Base-by-base conservation (phyloP, 2,113 vertebrate species). In the Cygnus atratus region DNA sequence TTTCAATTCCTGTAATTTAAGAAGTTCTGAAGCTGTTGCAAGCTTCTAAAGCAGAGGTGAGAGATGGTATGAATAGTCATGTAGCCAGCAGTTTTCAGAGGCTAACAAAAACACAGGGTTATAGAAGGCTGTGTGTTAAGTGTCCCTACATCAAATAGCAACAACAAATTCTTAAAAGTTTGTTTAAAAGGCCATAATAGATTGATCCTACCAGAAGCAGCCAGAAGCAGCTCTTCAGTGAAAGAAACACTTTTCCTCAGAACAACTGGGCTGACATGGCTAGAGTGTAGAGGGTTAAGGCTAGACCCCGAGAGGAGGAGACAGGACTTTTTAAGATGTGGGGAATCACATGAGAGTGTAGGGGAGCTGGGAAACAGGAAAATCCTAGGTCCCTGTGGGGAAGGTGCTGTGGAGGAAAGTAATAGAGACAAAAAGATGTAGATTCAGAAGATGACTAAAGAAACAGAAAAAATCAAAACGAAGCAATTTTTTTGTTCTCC, bases 171-270 rank as follows among this genome's bases (percentile, higher is more conserved):
- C 86, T 94, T 89, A 59, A 33, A 90, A 87, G 72, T 52, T 82
- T 93, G 80, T 80, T 95, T 94, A 97, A 95, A 98, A 98, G 97
- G 96, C 96, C 97, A 97, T 97, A 96, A 97, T 96, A 98, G 97
- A 93, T 83, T 97, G 92, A 96, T 99, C 99, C 99, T 99, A 99
- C 99, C 99, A 94, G 99, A 99, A 98, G 98, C 98, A 98, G 98
- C 98, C 98, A 98, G 98, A 98, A 99, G 98, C 98, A 99, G 98
- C 98, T 99, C 98, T 98, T 99, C 99, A 97, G 98, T 99, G 99
- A 99, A 99, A 98, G 99, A 99, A 98, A 99, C 98, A 94, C 98
- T 99, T 98, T 99, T 99, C 99, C 99, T 99, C 98, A 99, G 99
- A 97, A 98, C 98, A 97, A 98, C 97, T 94, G 98, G 98, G 97